Evolutionary conservation across 2,888 invertebrate genomes (phyloP).

Genomic region (Reticulitermes lucifugus): DNA sequence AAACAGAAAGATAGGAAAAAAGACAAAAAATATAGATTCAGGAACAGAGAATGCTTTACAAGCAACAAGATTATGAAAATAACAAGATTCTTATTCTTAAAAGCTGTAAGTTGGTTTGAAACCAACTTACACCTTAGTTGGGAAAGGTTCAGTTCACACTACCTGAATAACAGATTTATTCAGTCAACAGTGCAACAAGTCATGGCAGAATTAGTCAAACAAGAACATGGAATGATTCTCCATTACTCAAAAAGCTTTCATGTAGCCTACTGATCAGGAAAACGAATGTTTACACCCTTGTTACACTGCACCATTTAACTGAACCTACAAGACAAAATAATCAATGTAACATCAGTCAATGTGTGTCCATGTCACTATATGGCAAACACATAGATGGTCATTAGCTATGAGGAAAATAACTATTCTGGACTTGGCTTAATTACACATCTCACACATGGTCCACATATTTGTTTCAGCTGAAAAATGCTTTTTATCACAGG

Average conservation of each 20-base stretch:
- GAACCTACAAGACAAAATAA: background rate
- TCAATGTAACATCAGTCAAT: background rate
- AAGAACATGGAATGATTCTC: conserved; percentile 3
- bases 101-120: background rate
- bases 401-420: background rate
- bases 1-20: background rate
- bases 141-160: no score
- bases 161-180: background rate
- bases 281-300: background rate
- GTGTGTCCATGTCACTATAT: background rate
- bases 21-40: background rate
- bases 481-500: no score
- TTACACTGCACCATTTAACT: conserved; percentile 29
- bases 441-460: background rate
- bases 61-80: background rate
- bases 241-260: conserved; percentile 19
- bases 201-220: conserved; percentile 19
- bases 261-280: conserved; percentile 11
- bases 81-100: background rate
- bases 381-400: background rate
- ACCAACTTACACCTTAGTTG: no score
- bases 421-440: background rate
- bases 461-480: no score
- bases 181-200: background rate
- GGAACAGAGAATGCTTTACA: background rate